A percentile compares a stretch with the other conserved stretches of the same genome.
Evolutionary conservation across 2,888 invertebrate genomes (phyloP).

Genomic region (Drosophila neutralis): DNA sequence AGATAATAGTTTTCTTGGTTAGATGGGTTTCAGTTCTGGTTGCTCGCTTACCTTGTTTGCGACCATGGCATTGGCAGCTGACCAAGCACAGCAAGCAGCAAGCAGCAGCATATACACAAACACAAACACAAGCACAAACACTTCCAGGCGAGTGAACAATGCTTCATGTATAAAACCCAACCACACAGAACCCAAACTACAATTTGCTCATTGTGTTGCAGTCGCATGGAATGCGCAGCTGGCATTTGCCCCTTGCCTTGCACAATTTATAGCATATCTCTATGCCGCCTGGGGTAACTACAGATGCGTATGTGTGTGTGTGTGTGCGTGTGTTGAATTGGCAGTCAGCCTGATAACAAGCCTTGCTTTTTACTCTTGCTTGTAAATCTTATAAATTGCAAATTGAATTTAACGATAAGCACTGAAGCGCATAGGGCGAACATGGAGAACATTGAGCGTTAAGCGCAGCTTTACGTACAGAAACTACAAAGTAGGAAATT

Average conservation of each 20-base stretch:
- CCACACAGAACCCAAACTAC: slow-evolving; percentile 12
- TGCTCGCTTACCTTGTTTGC: slow-evolving; percentile 35
- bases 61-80: slow-evolving; percentile 56
- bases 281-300: slow-evolving; percentile 11
- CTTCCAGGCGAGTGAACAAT: slow-evolving; percentile 63
- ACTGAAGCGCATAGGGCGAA: slow-evolving; percentile 34
- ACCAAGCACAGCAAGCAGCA: slow-evolving; percentile 43
- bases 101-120: neutral
- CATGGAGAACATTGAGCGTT: slow-evolving; percentile 14
- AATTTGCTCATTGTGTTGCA: slow-evolving; percentile 54
- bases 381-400: slow-evolving; percentile 76
- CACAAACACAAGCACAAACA: slow-evolving; percentile 7
- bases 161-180: slow-evolving; percentile 30
- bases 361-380: slow-evolving; percentile 37
- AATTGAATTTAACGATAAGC: slow-evolving; percentile 79
- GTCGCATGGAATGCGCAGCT: slow-evolving; percentile 74
- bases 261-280: slow-evolving; percentile 70
- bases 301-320: slow-evolving; percentile 13
- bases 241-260: slow-evolving; percentile 51
- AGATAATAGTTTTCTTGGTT: slow-evolving; percentile 45
- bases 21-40: slow-evolving; percentile 22
- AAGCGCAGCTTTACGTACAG: slow-evolving; percentile 20
- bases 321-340: slow-evolving; percentile 4
- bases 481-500: slow-evolving; percentile 5
- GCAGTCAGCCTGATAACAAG: slow-evolving; percentile 55